A percentile compares a stretch with the other conserved stretches of the same genome.
These are phyloP conservation scores for Myopa tessellatipennis DNA, from an alignment of 2,888 invertebrate genomes.

Conservation along the genomic window DNA sequence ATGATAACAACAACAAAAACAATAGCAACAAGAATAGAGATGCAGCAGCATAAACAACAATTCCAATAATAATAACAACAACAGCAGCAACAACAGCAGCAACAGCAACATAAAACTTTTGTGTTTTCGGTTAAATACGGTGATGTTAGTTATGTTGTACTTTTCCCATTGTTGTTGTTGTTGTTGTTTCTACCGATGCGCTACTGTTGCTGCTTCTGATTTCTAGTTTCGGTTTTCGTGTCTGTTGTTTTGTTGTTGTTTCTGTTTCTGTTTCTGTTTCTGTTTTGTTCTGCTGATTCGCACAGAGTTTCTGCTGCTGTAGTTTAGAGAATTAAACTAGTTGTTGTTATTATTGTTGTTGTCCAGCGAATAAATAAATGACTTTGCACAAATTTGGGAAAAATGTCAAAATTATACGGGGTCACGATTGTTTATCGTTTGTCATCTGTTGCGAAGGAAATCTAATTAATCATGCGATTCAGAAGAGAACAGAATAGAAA, in stretches of 20 bases:
- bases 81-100: not conserved
- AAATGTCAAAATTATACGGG: conserved; percentile 9
- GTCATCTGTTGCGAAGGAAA: conserved; percentile 30
- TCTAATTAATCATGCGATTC: conserved; percentile 29
- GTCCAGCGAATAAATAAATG: not conserved
- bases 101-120: not conserved
- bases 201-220: not conserved
- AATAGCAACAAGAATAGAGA: too few relatives aligned
- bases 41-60: not conserved
- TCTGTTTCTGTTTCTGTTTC: not conserved
- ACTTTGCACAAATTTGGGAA: conserved; percentile 26
- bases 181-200: not conserved
- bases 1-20: not conserved
- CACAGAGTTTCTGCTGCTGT: too few relatives aligned
- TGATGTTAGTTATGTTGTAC: not conserved
- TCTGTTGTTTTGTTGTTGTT: not conserved
- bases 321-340: not conserved
- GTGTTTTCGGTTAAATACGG: not conserved
- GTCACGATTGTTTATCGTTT: conserved; percentile 10
- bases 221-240: not conserved
- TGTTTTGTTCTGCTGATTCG: not conserved
- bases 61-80: too few relatives aligned
- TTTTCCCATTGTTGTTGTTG: not conserved
- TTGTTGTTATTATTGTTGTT: not conserved
- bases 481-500: not conserved